phyloP scores from a whole-genome alignment of 2,113 vertebrate genomes.

The Thomomys bottae region DNA sequence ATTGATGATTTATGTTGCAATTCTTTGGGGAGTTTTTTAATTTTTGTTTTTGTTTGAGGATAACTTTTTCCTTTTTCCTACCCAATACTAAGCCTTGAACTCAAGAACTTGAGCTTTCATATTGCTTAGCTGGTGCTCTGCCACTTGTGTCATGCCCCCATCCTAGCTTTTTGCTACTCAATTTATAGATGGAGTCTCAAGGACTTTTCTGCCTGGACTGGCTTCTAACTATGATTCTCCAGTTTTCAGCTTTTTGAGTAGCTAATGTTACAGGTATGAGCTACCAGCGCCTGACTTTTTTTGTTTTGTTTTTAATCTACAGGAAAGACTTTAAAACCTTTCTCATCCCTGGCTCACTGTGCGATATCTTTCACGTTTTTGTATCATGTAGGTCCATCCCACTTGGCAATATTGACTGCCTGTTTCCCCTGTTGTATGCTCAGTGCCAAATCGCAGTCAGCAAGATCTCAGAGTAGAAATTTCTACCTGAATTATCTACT shows the following conservation, averaged over 20 bases:
- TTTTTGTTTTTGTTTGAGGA: neutral
- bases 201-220: too few relatives aligned
- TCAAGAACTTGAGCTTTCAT: too few relatives aligned
- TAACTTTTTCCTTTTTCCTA: too few relatives aligned
- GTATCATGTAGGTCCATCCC: neutral
- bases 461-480: neutral
- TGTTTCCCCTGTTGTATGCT: neutral
- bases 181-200: too few relatives aligned
- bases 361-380: neutral
- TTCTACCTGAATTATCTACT: slow-evolving; percentile 50
- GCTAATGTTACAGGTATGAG: too few relatives aligned
- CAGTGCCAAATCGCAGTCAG: slow-evolving; percentile 12
- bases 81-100: too few relatives aligned
- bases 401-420: neutral
- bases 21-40: neutral
- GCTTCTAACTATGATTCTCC: too few relatives aligned
- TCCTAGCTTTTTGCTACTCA: too few relatives aligned
- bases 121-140: too few relatives aligned
- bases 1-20: neutral
- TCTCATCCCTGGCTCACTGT: neutral
- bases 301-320: slow-evolving; percentile 26
- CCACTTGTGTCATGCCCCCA: too few relatives aligned
- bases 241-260: too few relatives aligned
- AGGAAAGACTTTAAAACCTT: slow-evolving; percentile 39
- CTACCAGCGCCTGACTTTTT: neutral